Base-by-base conservation (phyloP, 2,113 vertebrate genomes). In the Azemiops feae region DNA sequence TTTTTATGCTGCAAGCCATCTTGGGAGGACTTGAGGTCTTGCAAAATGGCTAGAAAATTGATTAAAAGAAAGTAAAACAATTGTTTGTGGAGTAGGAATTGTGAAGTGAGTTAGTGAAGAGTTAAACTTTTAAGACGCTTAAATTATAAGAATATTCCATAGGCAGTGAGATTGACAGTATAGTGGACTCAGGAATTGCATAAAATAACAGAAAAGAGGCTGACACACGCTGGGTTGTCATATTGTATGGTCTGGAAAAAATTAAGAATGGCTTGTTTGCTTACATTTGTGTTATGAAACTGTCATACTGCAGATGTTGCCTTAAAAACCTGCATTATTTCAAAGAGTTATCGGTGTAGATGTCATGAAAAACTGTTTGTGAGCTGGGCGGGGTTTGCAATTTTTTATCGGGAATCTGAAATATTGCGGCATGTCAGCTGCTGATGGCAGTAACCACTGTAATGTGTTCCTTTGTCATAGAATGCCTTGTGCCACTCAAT, bases 131-230 rank as follows among this genome's bases (percentile, higher is more conserved):
- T 54, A 92, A 89, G 69, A 85, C 8, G 43, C 87, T 85, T 8
- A 0, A 18, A 30, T 53, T 39, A 1, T 25, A 45, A 39, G 34
- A 89, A 58, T 89, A 85, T 58, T 81, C 64, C 25, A 55, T 22
- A 39, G 50, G 7, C 69, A 85, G 39, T 5, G 43, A 58, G 53
- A 81, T 20, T 89, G 92, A 39, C 92, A 93, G 27, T 89, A 57
- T 93, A 89, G 85, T 93, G 54, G 89, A 86, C 54, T 60, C 69
- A 85, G 69, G 50, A 89, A 81, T 85, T 53, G 90, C 53, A 81
- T 87, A 43, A 89, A 45, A 91, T 52, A n/a, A 92, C 25, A 60
- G 69, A 52, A 58, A n/a, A 30, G 53, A 85, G n/a, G 23, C n/a
- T 34, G 53, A 60, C 52, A 55, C 50, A 88, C 23, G 14, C 47